Conservation (phyloP, 2,888 invertebrate genomes). For the Lordiphosa andalusiaca region DNA sequence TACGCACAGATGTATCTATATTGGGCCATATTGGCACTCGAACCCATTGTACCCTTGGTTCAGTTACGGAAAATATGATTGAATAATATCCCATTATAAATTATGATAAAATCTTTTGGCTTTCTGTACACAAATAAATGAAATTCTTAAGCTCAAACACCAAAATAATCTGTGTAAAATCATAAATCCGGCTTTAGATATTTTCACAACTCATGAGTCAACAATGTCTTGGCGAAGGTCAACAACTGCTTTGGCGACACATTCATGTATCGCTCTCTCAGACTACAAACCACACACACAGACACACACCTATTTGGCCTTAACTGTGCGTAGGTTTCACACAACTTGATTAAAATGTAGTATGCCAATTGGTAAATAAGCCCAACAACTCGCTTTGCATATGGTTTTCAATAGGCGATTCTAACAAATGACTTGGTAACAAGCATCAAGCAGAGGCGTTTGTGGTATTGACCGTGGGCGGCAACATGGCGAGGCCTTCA, state of each 20-base stretch:
- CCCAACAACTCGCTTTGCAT: slow-evolving; percentile 62
- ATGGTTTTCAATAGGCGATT: slow-evolving; percentile 50
- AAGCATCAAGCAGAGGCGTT: slow-evolving; percentile 60
- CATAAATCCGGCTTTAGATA: slow-evolving; percentile 17
- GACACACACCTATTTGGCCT: slow-evolving; percentile 56
- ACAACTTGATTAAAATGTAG: slow-evolving; percentile 64
- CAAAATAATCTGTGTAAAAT: slow-evolving; percentile 12
- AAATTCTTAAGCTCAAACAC: slow-evolving; percentile 25
- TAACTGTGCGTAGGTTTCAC: slow-evolving; percentile 60
- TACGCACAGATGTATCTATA: no score
- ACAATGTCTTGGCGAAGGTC: slow-evolving; percentile 51
- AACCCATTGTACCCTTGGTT: no score
- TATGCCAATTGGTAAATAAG: slow-evolving; percentile 66
- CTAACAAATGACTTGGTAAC: slow-evolving; percentile 57
- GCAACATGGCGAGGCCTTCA: slow-evolving; percentile 63
- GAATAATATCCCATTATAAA: no score
- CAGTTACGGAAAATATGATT: no score
- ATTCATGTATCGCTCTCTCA: slow-evolving; percentile 21
- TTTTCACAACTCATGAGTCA: slow-evolving; percentile 50
- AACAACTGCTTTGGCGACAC: slow-evolving; percentile 59
- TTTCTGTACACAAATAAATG: no score
- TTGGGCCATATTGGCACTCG: no score
- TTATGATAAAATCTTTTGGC: no score
- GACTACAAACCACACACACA: slow-evolving; percentile 14
- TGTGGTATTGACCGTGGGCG: slow-evolving; percentile 44